phyloP scores from a whole-genome alignment of 35 echinoderm and acorn worm genomes.

The Apostichopus japonicus region DNA sequence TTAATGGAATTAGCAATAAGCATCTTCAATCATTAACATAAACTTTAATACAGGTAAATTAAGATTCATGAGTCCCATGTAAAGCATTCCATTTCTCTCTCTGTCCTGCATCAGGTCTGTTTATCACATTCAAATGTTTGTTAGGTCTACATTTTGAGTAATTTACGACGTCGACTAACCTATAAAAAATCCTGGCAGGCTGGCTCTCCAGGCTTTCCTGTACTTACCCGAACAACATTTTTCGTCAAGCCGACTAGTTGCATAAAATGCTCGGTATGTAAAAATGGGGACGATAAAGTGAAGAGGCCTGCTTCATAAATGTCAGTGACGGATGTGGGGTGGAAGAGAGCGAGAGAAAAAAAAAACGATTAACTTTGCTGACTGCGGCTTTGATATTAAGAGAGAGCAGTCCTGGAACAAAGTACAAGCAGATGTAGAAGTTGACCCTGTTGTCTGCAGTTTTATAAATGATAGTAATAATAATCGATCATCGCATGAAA shows the following conservation, averaged over 20 bases:
- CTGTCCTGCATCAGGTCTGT: neutral
- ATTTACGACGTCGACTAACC: neutral
- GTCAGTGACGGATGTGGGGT: neutral
- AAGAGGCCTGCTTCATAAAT: constrained; percentile 35
- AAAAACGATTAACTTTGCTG: neutral
- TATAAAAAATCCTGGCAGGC: neutral
- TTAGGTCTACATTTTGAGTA: neutral
- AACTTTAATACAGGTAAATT: too few relatives aligned
- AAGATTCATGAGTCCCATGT: too few relatives aligned
- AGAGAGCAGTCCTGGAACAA: too few relatives aligned
- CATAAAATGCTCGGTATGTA: constrained; percentile 19
- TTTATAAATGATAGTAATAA: too few relatives aligned
- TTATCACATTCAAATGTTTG: neutral
- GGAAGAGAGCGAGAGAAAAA: neutral
- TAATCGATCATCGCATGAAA: too few relatives aligned
- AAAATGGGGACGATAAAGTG: neutral
- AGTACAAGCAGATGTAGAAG: too few relatives aligned
- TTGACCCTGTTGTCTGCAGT: too few relatives aligned
- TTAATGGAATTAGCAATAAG: too few relatives aligned
- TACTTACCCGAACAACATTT: neutral
- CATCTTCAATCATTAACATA: too few relatives aligned
- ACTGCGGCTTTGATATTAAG: neutral
- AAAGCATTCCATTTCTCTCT: too few relatives aligned
- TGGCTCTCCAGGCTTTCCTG: neutral
- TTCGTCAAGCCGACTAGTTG: neutral